Base-by-base conservation (phyloP, 2,888 invertebrate species). In the Callyntrura guangdongensis region DNA sequence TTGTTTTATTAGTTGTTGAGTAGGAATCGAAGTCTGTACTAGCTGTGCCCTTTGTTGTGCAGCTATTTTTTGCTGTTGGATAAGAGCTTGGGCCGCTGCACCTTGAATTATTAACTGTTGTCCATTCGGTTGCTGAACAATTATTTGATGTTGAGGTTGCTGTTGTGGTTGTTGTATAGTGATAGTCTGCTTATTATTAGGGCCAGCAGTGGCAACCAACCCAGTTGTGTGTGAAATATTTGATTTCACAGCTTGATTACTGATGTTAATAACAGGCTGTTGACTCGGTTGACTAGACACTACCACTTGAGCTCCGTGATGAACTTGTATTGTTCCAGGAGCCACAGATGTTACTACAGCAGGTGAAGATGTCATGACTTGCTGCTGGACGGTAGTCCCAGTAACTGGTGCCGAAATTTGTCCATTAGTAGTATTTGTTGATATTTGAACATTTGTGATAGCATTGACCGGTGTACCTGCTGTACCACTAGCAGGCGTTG, bases 401-500 rank as follows among this genome's bases (percentile, higher is more conserved):
- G 53, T 14, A n/a, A 53, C 25, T 12, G 64, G 45, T n/a, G 45
- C 12, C 0, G n/a, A n/a, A n/a, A 47, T 45, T 45, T 45, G 17
- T 9, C 17, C n/a, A 64, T 20, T 64, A 45, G 72, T 47, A 9
- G 72, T n/a, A 25, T 11, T 45, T 14, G 45, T 6, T 17, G 36
- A 2, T 9, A 47, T 9, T 20, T 4, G 20, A 5, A 8, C 49
- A 20, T 5, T 74, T 49, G 83, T 14, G 5, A 49, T 6, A 36
- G 6, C 45, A 11, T 20, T 77, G 47, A 64, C 59, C 45, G 47
- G 53, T 11, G 77, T 20, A 17, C 17, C 17, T 11, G 79, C 2
- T 20, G 72, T 36, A n/a, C 36, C 14, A 45, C 22, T 56, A 94
- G 59, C 49, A 11, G 74, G 74, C 20, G 95, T 92, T 89, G 94